A percentile compares a stretch with the other conserved stretches of the same genome.
These are phyloP conservation scores for Falco berigora DNA, from an alignment of 2,797 vertebrate species.

Conservation along the genomic window DNA sequence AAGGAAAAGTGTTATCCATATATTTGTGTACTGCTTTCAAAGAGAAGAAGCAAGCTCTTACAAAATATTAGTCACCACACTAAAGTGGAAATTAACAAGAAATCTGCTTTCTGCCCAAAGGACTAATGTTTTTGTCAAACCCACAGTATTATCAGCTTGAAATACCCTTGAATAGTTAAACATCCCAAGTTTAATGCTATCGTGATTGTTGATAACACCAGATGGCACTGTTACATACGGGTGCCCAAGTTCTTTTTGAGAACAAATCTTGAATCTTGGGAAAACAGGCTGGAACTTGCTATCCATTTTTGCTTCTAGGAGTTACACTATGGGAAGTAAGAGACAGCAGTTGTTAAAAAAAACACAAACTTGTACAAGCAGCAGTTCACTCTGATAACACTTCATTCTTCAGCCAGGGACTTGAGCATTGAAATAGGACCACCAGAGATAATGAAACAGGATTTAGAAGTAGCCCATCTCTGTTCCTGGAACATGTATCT, in stretches of 20 bases:
- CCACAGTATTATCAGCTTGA: background rate
- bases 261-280: background rate
- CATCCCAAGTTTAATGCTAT: background rate
- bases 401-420: background rate
- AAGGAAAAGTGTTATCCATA: background rate
- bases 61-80: background rate
- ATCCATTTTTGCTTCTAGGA: background rate
- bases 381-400: background rate
- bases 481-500: background rate
- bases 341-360: background rate
- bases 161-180: background rate
- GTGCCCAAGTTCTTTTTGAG: background rate
- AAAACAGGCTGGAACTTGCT: background rate
- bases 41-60: background rate
- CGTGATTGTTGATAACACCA: background rate
- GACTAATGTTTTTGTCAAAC: background rate
- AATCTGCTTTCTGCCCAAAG: background rate
- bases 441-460: background rate
- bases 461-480: background rate
- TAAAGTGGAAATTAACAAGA: background rate
- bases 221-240: background rate
- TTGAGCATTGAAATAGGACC: background rate
- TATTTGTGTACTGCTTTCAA: background rate
- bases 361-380: background rate
- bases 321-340: background rate